phyloP scores from a whole-genome alignment of 2,888 invertebrate species.

The Graphium colonna region DNA sequence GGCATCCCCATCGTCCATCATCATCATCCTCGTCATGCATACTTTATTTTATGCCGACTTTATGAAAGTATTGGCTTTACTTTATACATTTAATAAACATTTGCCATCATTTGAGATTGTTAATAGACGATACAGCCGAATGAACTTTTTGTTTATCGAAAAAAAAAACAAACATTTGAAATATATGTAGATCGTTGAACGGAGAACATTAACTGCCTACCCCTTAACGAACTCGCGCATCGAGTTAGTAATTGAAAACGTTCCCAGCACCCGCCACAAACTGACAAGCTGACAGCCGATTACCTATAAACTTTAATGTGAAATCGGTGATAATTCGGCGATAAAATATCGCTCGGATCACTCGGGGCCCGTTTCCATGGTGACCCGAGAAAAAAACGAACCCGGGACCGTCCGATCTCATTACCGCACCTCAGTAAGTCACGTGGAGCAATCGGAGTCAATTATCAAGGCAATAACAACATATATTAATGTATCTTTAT shows the following conservation, averaged over 20 bases:
- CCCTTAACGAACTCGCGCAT: background rate
- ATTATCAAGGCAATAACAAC: constrained; percentile 43
- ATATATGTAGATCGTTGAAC: too few relatives aligned
- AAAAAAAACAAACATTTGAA: too few relatives aligned
- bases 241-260: background rate
- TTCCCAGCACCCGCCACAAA: background rate
- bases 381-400: constrained; percentile 4
- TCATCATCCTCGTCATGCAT: too few relatives aligned
- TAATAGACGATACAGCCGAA: too few relatives aligned
- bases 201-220: too few relatives aligned
- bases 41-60: too few relatives aligned
- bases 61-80: too few relatives aligned
- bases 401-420: constrained; percentile 25
- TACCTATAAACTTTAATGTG: constrained; percentile 13
- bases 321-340: constrained; percentile 19
- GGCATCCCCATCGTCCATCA: too few relatives aligned
- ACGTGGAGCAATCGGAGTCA: constrained; percentile 37
- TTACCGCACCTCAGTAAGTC: constrained; percentile 31
- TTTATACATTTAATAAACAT: too few relatives aligned
- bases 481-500: constrained; percentile 41
- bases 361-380: constrained; percentile 9
- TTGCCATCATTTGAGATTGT: too few relatives aligned
- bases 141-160: too few relatives aligned
- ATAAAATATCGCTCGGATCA: constrained; percentile 22
- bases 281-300: constrained; percentile 5